Percentiles rank a stretch among this genome's conserved stretches.
These are phyloP conservation scores for Lucilia sericata DNA, from an alignment of 1,140 invertebrate species.

Conservation along the genomic window DNA sequence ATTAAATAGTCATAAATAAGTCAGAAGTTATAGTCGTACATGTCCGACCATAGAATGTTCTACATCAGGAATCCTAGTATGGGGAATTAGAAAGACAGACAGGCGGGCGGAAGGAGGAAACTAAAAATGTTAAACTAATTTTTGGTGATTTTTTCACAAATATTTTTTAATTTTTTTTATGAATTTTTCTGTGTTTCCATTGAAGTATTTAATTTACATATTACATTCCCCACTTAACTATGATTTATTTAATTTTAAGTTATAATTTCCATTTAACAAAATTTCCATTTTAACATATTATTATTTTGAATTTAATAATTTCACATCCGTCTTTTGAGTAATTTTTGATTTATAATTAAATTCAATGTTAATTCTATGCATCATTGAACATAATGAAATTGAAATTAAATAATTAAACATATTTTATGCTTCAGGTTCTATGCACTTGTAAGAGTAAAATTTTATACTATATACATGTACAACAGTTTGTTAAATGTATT, in stretches of 20 bases:
- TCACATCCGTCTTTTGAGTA: neutral
- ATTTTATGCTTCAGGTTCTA: constrained; percentile 51
- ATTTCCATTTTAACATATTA: neutral
- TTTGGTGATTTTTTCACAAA: too few relatives aligned
- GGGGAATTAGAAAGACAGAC: too few relatives aligned
- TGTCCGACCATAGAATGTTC: too few relatives aligned
- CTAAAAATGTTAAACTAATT: too few relatives aligned
- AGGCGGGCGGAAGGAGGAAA: too few relatives aligned
- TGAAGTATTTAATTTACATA: neutral
- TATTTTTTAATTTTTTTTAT: too few relatives aligned
- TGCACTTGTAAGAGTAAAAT: constrained; percentile 9
- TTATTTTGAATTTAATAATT: neutral
- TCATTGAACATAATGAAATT: constrained; percentile 67
- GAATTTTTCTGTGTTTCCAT: too few relatives aligned
- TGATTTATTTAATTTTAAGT: neutral
- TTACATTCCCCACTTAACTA: neutral
- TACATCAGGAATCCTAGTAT: too few relatives aligned
- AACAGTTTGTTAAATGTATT: too few relatives aligned
- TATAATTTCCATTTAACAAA: neutral
- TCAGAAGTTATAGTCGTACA: too few relatives aligned
- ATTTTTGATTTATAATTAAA: constrained; percentile 60
- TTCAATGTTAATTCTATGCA: constrained; percentile 68
- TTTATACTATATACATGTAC: neutral
- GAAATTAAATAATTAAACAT: constrained; percentile 64
- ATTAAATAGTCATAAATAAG: too few relatives aligned